These are phyloP conservation scores for Apotomis turbidana DNA, from an alignment of 2,888 invertebrate species.

Conservation along the genomic window DNA sequence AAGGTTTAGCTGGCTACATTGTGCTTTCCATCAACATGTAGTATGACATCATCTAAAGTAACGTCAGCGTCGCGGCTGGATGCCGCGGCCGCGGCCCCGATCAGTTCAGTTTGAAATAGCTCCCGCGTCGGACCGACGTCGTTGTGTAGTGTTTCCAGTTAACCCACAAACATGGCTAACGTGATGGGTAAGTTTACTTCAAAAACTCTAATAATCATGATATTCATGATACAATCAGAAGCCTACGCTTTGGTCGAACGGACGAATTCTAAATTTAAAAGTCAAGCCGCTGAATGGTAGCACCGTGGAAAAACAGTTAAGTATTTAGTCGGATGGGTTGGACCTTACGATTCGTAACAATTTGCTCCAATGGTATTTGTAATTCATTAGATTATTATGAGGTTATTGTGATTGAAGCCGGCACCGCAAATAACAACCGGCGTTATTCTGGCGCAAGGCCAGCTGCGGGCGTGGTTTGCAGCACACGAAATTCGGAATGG, in stretches of 20 bases:
- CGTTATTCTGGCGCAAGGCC: conserved; percentile 70
- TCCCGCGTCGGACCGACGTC: conserved; percentile 58
- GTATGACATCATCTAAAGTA: conserved; percentile 56
- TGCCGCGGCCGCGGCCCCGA: conserved; percentile 37
- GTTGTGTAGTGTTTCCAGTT: conserved; percentile 50
- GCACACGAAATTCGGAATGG: conserved; percentile 54
- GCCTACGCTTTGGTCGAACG: no score
- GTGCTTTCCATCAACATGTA: conserved; percentile 48
- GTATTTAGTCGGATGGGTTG: not conserved
- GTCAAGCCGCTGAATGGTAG: not conserved
- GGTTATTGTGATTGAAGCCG: conserved; percentile 46
- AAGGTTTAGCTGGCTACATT: conserved; percentile 46
- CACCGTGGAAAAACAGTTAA: not conserved
- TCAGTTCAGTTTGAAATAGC: conserved; percentile 64
- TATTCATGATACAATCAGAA: no score
- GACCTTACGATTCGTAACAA: not conserved
- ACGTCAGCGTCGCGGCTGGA: conserved; percentile 34
- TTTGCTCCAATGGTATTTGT: conserved; percentile 1
- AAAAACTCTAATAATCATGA: not conserved
- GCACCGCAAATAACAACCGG: conserved; percentile 61
- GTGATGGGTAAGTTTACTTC: conserved; percentile 67
- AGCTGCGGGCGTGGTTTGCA: conserved; percentile 65
- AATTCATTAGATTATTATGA: conserved; percentile 10
- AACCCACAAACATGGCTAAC: conserved; percentile 68
- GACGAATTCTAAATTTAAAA: not conserved